phyloP scores from a whole-genome alignment of 1,140 invertebrate genomes.

The Ceratina calcarata region DNA sequence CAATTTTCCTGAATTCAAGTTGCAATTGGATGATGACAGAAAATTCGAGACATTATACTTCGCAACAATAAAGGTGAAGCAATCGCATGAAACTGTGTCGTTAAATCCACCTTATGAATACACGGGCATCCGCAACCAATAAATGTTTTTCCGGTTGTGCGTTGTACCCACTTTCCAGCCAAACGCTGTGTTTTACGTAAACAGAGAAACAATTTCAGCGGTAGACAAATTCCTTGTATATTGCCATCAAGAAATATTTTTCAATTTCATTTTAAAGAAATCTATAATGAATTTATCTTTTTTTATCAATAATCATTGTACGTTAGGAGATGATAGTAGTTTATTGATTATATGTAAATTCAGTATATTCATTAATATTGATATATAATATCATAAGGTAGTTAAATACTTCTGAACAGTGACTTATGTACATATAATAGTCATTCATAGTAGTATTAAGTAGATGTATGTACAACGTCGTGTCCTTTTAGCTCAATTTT shows the following conservation, averaged over 20 bases:
- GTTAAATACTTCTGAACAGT: too few species aligned
- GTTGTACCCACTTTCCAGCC: background rate
- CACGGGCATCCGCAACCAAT: background rate
- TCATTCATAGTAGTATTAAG: background rate
- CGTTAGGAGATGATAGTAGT: too few species aligned
- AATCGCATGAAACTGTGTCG: background rate
- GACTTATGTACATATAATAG: background rate
- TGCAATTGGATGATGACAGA: background rate
- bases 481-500: background rate
- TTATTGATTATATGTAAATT: conserved; percentile 36
- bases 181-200: conserved; percentile 21
- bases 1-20: background rate
- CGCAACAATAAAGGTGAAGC: background rate
- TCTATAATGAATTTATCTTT: too few species aligned
- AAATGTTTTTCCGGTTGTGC: conserved; percentile 41
- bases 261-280: too few species aligned
- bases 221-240: too few species aligned
- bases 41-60: background rate
- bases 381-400: too few species aligned
- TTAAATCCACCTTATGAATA: background rate
- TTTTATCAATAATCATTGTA: too few species aligned
- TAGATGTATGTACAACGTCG: conserved; percentile 19
- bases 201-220: conserved; percentile 23
- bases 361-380: background rate
- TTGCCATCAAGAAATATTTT: too few species aligned